A percentile compares a stretch with the other conserved stretches of the same genome.
Evolutionary conservation across 1,140 invertebrate species (phyloP).

Genomic region (Drosophila subobscura): DNA sequence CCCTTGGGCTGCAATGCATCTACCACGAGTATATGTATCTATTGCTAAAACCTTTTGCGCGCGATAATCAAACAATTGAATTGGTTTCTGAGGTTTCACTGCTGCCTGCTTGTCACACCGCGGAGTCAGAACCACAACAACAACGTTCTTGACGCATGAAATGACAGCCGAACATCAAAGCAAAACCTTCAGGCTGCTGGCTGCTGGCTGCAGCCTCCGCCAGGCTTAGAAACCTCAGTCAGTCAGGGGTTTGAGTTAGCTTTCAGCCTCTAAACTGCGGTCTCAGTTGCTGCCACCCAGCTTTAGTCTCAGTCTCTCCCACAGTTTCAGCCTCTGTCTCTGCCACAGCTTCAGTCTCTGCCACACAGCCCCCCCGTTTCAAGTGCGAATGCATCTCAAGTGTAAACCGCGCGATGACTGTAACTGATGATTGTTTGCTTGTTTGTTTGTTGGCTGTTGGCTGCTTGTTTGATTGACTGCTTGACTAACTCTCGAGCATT

Average conservation of each 20-base stretch:
- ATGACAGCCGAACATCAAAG: slow-evolving; percentile 49
- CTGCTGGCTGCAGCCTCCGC: too few relatives aligned
- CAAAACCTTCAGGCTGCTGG: too few relatives aligned
- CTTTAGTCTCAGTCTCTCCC: too few relatives aligned
- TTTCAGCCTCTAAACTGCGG: neutral
- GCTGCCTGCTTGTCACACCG: neutral
- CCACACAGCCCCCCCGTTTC: slow-evolving; percentile 9
- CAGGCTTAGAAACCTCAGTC: too few relatives aligned
- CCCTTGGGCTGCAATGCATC: neutral
- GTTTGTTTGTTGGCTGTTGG: slow-evolving; percentile 13
- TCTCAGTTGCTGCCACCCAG: neutral
- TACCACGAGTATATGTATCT: neutral
- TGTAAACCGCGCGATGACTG: neutral
- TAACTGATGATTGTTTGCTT: slow-evolving; percentile 7
- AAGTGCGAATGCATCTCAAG: slow-evolving; percentile 45
- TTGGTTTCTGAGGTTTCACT: slow-evolving; percentile 67
- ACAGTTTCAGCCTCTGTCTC: too few relatives aligned
- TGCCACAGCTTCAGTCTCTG: too few relatives aligned
- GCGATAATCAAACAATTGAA: slow-evolving; percentile 69
- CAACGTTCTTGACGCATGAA: slow-evolving; percentile 18
- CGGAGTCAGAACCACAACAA: too few relatives aligned
- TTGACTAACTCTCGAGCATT: slow-evolving; percentile 50
- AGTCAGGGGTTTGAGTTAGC: too few relatives aligned
- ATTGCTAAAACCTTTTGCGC: slow-evolving; percentile 17
- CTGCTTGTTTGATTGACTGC: slow-evolving; percentile 67